phyloP scores from a whole-genome alignment of 2,113 vertebrate genomes.

The Rhinoderma darwinii region DNA sequence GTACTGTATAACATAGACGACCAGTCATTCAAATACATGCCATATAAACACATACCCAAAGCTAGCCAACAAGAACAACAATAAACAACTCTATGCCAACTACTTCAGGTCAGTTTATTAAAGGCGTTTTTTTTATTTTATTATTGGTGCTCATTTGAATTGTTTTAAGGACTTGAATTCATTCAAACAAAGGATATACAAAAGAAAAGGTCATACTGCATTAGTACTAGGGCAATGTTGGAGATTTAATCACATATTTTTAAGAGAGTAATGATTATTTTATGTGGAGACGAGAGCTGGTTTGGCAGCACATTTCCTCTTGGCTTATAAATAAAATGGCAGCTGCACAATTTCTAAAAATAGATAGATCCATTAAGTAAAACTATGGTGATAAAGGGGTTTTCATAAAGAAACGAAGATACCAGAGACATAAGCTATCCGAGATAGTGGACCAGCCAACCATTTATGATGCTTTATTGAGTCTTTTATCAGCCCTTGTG shows the following conservation, averaged over 20 bases:
- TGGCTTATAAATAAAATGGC: conserved; percentile 54
- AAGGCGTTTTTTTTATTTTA: not conserved
- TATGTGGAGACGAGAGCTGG: not conserved
- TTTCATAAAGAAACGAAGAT: conserved; percentile 8
- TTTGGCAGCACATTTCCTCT: conserved; percentile 35
- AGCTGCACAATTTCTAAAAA: conserved; percentile 39
- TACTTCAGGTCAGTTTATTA: too few species aligned
- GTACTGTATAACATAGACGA: too few species aligned
- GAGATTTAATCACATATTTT: not conserved
- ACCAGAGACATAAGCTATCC: conserved; percentile 3
- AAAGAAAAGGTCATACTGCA: not conserved
- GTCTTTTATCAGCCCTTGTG: not conserved
- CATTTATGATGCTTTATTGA: conserved; percentile 21
- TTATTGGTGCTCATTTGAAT: not conserved
- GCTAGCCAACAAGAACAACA: too few species aligned
- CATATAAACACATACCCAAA: not conserved
- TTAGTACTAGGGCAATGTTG: not conserved
- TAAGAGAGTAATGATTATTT: conserved; percentile 38
- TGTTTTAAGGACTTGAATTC: not conserved
- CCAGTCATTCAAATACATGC: too few species aligned
- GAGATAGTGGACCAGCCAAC: not conserved
- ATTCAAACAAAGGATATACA: not conserved
- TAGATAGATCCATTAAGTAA: conserved; percentile 38
- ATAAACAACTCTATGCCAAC: not conserved
- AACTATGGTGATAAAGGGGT: conserved; percentile 40